Percentiles rank a stretch among this genome's conserved stretches.
These are phyloP conservation scores for Hybognathus amarus DNA, from an alignment of 2,797 vertebrate genomes.

Conservation along the genomic window DNA sequence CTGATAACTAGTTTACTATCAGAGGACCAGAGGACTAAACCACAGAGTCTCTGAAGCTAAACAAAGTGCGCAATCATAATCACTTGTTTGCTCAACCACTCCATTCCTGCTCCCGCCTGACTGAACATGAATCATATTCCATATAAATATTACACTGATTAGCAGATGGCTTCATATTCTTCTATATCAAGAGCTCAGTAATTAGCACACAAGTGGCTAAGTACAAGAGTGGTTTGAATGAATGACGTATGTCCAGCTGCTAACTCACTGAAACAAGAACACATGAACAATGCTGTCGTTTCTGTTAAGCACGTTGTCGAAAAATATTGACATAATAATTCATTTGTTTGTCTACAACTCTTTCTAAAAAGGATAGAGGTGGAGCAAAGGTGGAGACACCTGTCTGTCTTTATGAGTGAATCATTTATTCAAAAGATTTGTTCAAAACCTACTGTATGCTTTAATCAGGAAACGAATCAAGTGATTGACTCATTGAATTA, in stretches of 20 bases:
- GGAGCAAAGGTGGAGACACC: neutral
- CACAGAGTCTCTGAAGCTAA: neutral
- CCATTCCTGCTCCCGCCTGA: neutral
- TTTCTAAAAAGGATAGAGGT: neutral
- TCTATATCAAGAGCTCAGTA: neutral
- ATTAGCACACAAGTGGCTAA: neutral
- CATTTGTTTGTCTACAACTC: neutral
- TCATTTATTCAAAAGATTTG: neutral
- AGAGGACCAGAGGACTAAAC: no score
- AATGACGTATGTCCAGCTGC: no score
- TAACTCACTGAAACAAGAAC: neutral
- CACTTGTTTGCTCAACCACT: neutral
- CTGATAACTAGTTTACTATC: no score
- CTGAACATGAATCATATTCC: neutral
- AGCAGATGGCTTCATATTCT: neutral
- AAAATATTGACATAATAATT: neutral
- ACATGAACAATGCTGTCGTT: neutral
- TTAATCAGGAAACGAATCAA: neutral
- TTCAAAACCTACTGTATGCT: neutral
- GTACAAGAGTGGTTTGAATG: neutral
- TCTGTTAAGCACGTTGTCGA: neutral
- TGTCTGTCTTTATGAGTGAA: neutral
- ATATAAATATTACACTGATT: conserved; percentile 8
- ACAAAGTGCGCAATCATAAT: neutral
- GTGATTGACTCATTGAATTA: neutral